A percentile compares a stretch with the other conserved stretches of the same genome.
Evolutionary conservation across 2,888 invertebrate genomes (phyloP).

Genomic region (Ryuthela nishihirai): DNA sequence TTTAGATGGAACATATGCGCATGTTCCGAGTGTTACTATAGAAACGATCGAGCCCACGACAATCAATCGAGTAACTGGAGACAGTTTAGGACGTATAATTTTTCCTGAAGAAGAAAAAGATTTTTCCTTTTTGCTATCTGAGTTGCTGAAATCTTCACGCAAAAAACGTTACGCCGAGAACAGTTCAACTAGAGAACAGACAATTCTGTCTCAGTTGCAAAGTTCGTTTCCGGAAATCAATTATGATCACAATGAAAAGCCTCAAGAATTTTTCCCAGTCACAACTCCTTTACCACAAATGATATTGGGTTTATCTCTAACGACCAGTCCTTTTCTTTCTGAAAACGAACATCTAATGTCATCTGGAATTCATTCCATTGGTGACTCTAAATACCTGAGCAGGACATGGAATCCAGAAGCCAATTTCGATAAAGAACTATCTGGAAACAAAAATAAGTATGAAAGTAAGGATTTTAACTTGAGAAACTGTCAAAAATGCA

Average conservation of each 20-base stretch:
- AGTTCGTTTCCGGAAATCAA: slow-evolving; percentile 22
- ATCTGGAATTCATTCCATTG: too few relatives aligned
- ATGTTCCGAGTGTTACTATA: slow-evolving; percentile 35
- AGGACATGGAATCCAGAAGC: too few relatives aligned
- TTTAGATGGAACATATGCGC: slow-evolving; percentile 37
- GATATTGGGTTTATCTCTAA: too few relatives aligned
- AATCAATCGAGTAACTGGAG: not conserved
- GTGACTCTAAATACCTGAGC: too few relatives aligned
- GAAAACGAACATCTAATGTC: too few relatives aligned
- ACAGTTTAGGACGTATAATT: not conserved
- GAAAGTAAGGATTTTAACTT: too few relatives aligned
- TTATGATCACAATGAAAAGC: not conserved
- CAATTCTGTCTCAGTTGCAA: slow-evolving; percentile 3
- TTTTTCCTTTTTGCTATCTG: slow-evolving; percentile 19
- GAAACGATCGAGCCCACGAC: slow-evolving; percentile 19
- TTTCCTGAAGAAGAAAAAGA: not conserved
- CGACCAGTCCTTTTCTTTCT: too few relatives aligned
- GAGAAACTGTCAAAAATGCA: too few relatives aligned
- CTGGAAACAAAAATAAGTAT: too few relatives aligned
- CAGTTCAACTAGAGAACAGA: too few relatives aligned
- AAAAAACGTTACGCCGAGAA: too few relatives aligned
- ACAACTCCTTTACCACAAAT: slow-evolving; percentile 18
- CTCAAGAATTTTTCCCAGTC: not conserved
- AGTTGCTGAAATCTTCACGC: slow-evolving; percentile 24
- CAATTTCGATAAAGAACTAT: too few relatives aligned